phyloP scores from a whole-genome alignment of 1,140 invertebrate genomes.

The Rhynchophorus ferrugineus region DNA sequence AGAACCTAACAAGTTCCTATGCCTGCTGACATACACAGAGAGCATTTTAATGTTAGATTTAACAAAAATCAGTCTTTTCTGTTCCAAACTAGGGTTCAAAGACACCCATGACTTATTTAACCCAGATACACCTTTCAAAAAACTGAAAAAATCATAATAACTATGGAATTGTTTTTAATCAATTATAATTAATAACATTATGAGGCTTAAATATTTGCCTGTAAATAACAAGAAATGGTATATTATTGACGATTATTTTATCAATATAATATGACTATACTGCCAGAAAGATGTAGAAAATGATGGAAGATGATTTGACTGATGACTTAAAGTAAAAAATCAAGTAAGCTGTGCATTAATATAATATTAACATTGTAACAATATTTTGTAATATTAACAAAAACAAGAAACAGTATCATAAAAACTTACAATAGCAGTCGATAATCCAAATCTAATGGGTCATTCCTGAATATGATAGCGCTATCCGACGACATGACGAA shows the following conservation, averaged over 20 bases:
- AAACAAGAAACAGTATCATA: not conserved
- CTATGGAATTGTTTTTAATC: no score
- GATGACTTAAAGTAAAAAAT: no score
- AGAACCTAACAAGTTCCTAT: constrained; percentile 27
- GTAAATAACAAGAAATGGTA: no score
- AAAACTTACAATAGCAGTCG: constrained; percentile 42
- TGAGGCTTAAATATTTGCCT: no score
- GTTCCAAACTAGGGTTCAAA: constrained; percentile 19
- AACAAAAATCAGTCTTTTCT: constrained; percentile 36
- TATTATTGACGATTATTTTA: no score
- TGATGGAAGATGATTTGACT: no score
- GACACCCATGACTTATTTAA: constrained; percentile 26
- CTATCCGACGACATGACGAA: constrained; percentile 71
- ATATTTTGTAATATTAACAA: not conserved
- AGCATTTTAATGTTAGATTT: constrained; percentile 35
- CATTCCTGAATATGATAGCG: constrained; percentile 52
- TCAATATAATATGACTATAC: no score
- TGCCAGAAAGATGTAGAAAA: no score
- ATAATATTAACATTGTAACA: no score
- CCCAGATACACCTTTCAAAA: constrained; percentile 33
- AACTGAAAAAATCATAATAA: constrained; percentile 28
- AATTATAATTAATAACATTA: no score
- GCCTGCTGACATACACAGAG: constrained; percentile 31
- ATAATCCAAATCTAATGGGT: constrained; percentile 42
- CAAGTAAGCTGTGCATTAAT: no score